Base-by-base conservation (phyloP, 1,140 invertebrate species). In the Pogonomyrmex californicus region DNA sequence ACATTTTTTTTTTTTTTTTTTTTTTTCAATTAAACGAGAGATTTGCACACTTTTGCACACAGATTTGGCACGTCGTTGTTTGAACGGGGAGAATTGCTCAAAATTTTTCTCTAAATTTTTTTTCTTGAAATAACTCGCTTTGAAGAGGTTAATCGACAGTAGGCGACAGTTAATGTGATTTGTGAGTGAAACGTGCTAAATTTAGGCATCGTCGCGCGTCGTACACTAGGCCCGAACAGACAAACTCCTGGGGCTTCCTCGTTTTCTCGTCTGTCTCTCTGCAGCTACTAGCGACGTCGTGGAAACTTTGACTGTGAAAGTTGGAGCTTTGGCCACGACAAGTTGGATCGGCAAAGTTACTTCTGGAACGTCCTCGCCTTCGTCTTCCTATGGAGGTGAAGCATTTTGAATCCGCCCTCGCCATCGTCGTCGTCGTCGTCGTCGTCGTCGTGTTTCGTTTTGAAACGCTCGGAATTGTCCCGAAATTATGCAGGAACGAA, bases 301-400 rank as follows among this genome's bases (percentile, higher is more conserved):
- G 51, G 77, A 90, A 91, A 90, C 86, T 87, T 82, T 12, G 62
- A 85, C 44, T 70, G 66, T 70, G 38, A 41, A 90, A 88, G 83
- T 90, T 85, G 77, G 41, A 88, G 88, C 75, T 76, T 88, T 83
- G 85, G 33, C 65, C 10, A 5, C 73, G 89, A 86, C 88, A 86
- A 90, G 86, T 88, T 88, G 86, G 83, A 90, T 85, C 89, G 83
- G 10, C 63, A 17, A 89, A 90, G 75, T 90, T 86, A 65, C 51
- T 79, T 38, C 56, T 4, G 51, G 36, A 62, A 88, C 71, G 77
- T 77, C 14, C 54, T 86, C 81, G 70, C 58, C 85, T 63, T 62
- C 66, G 41, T 77, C 12, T 76, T 63, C 10, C 83, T 63, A 30
- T 23, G 3, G 58, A 54, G 63, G 41, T 70, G 47, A 56, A 54